Evolutionary conservation across 2,113 vertebrate species (phyloP), one percentile per base, ranked within the genome.

Genomic region (Catharus minimus): DNA sequence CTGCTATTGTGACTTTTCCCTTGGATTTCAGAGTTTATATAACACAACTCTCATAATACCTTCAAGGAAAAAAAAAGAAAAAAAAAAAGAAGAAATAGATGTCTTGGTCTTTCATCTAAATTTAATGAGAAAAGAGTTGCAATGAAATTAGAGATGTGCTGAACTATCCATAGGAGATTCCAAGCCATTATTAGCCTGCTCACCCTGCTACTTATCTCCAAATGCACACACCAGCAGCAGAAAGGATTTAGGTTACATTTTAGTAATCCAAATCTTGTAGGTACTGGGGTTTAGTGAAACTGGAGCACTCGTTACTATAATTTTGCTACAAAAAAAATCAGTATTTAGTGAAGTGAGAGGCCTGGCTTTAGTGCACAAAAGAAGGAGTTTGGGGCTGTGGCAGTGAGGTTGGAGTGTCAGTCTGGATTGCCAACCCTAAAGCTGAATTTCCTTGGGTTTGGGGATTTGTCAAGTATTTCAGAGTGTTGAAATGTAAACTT

Each of bases 261-360:
- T 64, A 87, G 86, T 95, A 96, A 97, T 97, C 95, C 95, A 95
- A 24, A 95, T 89, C 95, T 96, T 96, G 95, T 97, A 95, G 90
- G 85, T 92, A 46, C 71, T 33, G 72, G 80, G 71, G 15, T 96
- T 96, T 95, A 94, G 89, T 32, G 71, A 96, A 96, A 96, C 46
- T 96, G 91, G 94, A 95, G 85, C 86, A 62, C 82, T 94, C 49
- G 90, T 95, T 96, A 82, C 92, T 95, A 75, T 95, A 96, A 96
- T 95, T 96, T 94, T 94, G 81, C 82, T 60, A 88, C 43, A 2
- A 56, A 83, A 93, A 26, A 50, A 60, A 11, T 36, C 53, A 60
- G 81, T 18, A 26, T 84, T 92, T 55, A 90, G 47, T 32, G 55
- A 64, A 93, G 81, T n/a, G 65, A 82, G 90, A 89, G 47, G 39